phyloP scores from a whole-genome alignment of 2,888 invertebrate genomes.

The Dynastes tityus region DNA sequence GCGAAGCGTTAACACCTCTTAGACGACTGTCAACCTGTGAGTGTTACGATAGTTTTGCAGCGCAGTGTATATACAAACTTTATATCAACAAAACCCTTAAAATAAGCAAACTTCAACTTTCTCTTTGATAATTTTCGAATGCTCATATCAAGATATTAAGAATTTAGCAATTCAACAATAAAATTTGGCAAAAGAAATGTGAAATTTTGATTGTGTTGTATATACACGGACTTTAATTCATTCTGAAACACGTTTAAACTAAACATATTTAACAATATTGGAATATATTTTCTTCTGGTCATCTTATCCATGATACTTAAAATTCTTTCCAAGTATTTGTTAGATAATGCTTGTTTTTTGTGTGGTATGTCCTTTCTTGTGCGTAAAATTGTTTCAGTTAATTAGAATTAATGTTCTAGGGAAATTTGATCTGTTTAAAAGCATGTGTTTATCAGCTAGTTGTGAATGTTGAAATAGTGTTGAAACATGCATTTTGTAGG shows the following conservation, averaged over 20 bases:
- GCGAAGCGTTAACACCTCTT: slow-evolving; percentile 66
- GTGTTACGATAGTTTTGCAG: slow-evolving; percentile 37
- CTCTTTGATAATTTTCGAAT: too few relatives aligned
- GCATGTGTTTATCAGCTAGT: too few relatives aligned
- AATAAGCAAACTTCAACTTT: too few relatives aligned
- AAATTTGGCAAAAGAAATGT: neutral
- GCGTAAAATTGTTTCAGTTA: too few relatives aligned
- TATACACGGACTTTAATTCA: neutral
- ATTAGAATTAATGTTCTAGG: too few relatives aligned
- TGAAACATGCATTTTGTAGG: too few relatives aligned
- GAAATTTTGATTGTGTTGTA: neutral
- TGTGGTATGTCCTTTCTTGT: too few relatives aligned
- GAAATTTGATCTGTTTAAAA: too few relatives aligned
- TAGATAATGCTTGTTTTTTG: neutral
- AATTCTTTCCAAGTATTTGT: neutral
- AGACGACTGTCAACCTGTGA: slow-evolving; percentile 63
- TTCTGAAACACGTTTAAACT: neutral
- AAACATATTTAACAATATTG: too few relatives aligned
- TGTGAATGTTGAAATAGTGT: too few relatives aligned
- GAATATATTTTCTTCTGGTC: too few relatives aligned
- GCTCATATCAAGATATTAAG: neutral
- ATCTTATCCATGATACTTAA: too few relatives aligned
- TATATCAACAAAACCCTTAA: neutral
- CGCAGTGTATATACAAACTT: slow-evolving; percentile 33
- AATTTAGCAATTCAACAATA: neutral